Evolutionary conservation across 2,888 invertebrate genomes (phyloP).

Genomic region (Athrips mouffetella): DNA sequence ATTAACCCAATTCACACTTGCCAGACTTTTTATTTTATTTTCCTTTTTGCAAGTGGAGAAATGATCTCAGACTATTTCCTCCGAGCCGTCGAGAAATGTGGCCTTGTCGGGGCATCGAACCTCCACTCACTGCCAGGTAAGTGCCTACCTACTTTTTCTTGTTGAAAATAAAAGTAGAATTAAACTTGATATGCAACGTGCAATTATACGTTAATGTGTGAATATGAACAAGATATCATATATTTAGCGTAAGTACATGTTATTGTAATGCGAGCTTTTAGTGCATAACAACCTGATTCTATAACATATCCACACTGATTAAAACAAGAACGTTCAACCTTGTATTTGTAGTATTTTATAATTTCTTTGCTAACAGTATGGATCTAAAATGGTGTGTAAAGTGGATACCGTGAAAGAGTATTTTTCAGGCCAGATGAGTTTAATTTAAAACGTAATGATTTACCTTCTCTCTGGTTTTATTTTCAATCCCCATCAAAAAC

Average conservation of each 20-base stretch:
- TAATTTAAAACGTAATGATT: too few species aligned
- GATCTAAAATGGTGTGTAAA: too few species aligned
- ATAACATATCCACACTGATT: too few species aligned
- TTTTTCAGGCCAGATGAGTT: too few species aligned
- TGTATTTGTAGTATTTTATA: too few species aligned
- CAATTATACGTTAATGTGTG: constrained; percentile 14
- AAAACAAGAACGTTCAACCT: too few species aligned
- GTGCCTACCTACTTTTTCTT: constrained; percentile 47
- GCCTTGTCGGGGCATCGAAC: constrained; percentile 64
- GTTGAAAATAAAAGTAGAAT: constrained; percentile 34
- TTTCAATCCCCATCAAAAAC: too few species aligned
- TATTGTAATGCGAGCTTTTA: too few species aligned
- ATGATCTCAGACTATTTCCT: constrained; percentile 60
- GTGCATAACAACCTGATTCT: too few species aligned
- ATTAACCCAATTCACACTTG: neutral
- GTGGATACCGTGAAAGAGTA: too few species aligned
- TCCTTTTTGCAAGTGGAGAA: constrained; percentile 55
- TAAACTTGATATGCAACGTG: constrained; percentile 19
- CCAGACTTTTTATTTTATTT: constrained; percentile 25
- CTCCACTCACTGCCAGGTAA: constrained; percentile 33
- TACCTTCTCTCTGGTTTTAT: too few species aligned
- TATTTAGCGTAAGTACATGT: constrained; percentile 1
- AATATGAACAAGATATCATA: constrained; percentile 7
- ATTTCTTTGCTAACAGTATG: too few species aligned
- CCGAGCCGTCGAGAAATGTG: constrained; percentile 54